These are phyloP conservation scores for Saturnia japonica DNA, from an alignment of 2,888 invertebrate species.

Conservation along the genomic window DNA sequence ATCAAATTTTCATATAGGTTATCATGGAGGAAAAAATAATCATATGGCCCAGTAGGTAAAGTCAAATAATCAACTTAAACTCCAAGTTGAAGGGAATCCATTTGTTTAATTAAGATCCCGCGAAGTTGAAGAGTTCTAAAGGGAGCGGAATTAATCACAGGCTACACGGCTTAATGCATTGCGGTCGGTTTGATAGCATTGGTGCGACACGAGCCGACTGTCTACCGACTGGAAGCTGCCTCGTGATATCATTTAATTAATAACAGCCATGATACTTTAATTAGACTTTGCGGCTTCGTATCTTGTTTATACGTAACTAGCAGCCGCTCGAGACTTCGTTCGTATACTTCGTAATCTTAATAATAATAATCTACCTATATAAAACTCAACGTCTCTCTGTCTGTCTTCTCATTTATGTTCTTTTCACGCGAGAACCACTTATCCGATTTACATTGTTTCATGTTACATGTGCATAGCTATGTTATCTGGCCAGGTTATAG, in stretches of 20 bases:
- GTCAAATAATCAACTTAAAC: conserved; percentile 54
- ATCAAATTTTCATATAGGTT: not conserved
- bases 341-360: too few relatives aligned
- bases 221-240: not conserved
- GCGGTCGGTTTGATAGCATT: conserved; percentile 20
- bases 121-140: conserved; percentile 32
- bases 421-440: too few relatives aligned
- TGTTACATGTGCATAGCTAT: too few relatives aligned
- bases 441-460: too few relatives aligned
- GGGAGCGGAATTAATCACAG: conserved; percentile 35
- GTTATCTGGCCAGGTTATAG: too few relatives aligned
- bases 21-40: not conserved
- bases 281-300: not conserved
- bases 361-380: too few relatives aligned
- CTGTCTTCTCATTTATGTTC: too few relatives aligned
- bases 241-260: conserved; percentile 8
- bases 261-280: conserved; percentile 11
- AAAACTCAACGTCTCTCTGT: too few relatives aligned
- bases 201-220: conserved; percentile 3
- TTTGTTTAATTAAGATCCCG: conserved; percentile 54
- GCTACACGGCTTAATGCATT: conserved; percentile 30
- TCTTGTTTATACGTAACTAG: not conserved
- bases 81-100: conserved; percentile 42
- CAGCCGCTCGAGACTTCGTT: too few relatives aligned
- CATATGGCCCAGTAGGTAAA: not conserved